Evolutionary conservation across 1,140 invertebrate genomes (phyloP).

Genomic region (Epicauta chinensis): DNA sequence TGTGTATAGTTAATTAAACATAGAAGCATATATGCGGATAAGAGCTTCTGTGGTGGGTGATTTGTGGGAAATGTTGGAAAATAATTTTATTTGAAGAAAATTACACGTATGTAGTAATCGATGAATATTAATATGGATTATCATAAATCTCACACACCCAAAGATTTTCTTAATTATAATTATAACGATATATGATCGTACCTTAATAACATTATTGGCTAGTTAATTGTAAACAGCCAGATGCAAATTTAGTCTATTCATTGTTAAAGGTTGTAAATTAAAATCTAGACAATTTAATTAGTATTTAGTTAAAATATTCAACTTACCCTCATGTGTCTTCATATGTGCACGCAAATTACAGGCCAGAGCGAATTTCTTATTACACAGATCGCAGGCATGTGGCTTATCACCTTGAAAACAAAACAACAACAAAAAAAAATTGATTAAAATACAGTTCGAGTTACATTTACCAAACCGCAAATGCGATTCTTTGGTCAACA

Average conservation of each 20-base stretch:
- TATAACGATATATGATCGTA: neutral
- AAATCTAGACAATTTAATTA: neutral
- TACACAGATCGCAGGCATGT: slow-evolving; percentile 63
- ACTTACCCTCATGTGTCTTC: slow-evolving; percentile 60
- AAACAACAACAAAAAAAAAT: too few species aligned
- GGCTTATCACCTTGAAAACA: slow-evolving; percentile 68
- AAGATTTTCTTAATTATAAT: neutral
- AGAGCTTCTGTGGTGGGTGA: too few species aligned
- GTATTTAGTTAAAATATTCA: slow-evolving; percentile 1
- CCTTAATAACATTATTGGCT: slow-evolving; percentile 6
- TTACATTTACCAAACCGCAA: neutral
- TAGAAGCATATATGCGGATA: too few species aligned
- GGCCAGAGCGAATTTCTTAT: slow-evolving; percentile 67
- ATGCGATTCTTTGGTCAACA: neutral
- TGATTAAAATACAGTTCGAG: neutral
- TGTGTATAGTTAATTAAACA: too few species aligned
- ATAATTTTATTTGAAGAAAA: too few species aligned
- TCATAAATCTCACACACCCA: slow-evolving; percentile 11
- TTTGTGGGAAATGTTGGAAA: too few species aligned
- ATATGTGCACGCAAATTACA: slow-evolving; percentile 69
- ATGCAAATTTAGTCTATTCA: neutral
- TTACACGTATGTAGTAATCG: too few species aligned
- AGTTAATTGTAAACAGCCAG: neutral
- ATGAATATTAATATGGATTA: slow-evolving; percentile 11
- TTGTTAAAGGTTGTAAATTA: neutral